A percentile compares a stretch with the other conserved stretches of the same genome.
Evolutionary conservation across 2,113 vertebrate species (phyloP).

Genomic region (Crotophaga sulcirostris): DNA sequence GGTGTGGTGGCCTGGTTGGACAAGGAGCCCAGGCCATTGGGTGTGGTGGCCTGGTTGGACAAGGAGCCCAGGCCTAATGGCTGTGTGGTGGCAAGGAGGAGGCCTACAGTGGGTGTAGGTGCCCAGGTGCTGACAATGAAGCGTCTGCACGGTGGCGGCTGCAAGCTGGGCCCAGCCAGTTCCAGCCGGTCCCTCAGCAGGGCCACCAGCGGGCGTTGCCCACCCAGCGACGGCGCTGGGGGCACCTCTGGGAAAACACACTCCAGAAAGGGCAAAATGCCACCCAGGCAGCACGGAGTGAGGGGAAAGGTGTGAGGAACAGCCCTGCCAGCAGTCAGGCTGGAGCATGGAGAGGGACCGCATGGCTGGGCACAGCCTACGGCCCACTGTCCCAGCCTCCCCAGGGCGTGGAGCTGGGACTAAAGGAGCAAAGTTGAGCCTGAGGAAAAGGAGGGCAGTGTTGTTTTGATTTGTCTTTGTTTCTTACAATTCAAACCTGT

Average conservation of each 20-base stretch:
- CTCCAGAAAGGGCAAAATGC: neutral
- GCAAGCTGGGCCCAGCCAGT: neutral
- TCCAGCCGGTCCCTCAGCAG: neutral
- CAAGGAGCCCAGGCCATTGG: fast-evolving
- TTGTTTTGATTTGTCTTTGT: neutral
- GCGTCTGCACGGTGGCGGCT: fast-evolving
- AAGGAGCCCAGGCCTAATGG: fast-evolving
- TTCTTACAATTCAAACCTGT: neutral
- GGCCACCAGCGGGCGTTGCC: neutral
- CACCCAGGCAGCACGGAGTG: neutral
- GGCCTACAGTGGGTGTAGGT: fast-evolving
- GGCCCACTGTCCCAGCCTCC: neutral
- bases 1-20: fast-evolving
- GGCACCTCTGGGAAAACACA: too few species aligned
- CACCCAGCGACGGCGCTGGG: too few species aligned
- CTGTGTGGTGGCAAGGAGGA: fast-evolving
- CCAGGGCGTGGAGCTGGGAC: neutral
- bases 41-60: fast-evolving
- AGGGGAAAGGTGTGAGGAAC: neutral
- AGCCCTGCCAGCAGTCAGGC: neutral
- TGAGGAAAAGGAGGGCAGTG: neutral
- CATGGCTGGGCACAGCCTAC: neutral
- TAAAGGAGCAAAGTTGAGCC: neutral
- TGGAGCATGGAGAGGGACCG: too few species aligned
- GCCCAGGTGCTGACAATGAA: too few species aligned